A percentile compares a stretch with the other conserved stretches of the same genome.
These are phyloP conservation scores for Phaethornis superciliosus DNA, from an alignment of 2,113 vertebrate species.

Conservation along the genomic window DNA sequence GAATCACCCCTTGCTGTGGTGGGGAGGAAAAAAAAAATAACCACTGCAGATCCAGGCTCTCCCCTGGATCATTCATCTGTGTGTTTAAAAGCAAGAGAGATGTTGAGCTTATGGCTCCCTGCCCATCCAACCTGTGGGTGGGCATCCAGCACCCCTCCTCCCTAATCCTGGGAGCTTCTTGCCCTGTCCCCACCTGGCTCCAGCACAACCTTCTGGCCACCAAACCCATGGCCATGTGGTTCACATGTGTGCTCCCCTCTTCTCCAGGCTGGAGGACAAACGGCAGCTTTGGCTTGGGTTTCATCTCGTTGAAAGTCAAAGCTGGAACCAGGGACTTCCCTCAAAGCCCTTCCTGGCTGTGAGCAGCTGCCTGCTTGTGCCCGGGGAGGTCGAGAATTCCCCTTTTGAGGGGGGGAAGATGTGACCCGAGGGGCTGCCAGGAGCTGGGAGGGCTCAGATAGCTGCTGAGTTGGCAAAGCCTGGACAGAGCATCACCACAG, in stretches of 20 bases:
- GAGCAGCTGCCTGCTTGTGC: neutral
- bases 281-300: neutral
- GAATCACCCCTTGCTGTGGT: neutral
- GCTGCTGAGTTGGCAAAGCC: neutral
- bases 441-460: neutral
- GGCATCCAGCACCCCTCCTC: neutral
- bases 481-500: rapidly evolving
- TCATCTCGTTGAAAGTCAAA: neutral
- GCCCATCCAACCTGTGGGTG: neutral
- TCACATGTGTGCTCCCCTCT: neutral
- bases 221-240: neutral
- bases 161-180: rapidly evolving
- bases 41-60: neutral
- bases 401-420: neutral
- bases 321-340: neutral
- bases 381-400: neutral
- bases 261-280: neutral
- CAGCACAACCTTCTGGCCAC: neutral
- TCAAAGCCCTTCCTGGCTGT: neutral
- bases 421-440: rapidly evolving
- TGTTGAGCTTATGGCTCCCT: neutral
- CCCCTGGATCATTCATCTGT: too few species aligned
- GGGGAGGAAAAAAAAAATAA: neutral
- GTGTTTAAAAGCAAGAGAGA: rapidly evolving
- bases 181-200: neutral